A percentile compares a stretch with the other conserved stretches of the same genome.
Conservation (phyloP, 2,797 vertebrate genomes). For the Aselliscus stoliczkanus region DNA sequence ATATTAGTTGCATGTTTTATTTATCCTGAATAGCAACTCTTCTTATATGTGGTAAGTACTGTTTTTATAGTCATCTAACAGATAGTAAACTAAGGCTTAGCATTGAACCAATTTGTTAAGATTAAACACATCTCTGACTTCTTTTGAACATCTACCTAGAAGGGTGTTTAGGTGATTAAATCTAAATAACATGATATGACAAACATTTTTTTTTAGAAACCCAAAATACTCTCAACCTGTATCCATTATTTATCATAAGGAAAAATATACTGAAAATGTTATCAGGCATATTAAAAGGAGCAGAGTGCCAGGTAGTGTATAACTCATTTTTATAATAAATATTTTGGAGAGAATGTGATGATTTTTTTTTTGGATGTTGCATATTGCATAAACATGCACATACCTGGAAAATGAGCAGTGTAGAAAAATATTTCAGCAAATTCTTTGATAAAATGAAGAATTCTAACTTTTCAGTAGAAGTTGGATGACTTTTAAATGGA, state of each 20-base stretch:
- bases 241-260: neutral
- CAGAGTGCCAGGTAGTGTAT: neutral
- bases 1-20: neutral
- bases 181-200: neutral
- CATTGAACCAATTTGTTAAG: neutral
- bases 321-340: conserved; percentile 18
- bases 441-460: neutral
- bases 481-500: neutral
- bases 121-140: neutral
- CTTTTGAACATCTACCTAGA: neutral
- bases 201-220: neutral
- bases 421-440: neutral
- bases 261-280: neutral
- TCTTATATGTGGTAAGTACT: neutral
- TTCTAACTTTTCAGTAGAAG: conserved; percentile 44
- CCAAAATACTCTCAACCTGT: neutral
- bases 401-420: neutral
- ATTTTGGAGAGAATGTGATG: neutral
- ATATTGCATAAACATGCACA: neutral
- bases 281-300: neutral
- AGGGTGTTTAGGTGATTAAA: neutral
- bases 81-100: neutral
- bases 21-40: neutral
- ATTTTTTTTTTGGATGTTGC: neutral
- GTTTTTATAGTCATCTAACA: neutral